Evolutionary conservation across 2,113 vertebrate genomes (phyloP).

Genomic region (Sisor rabdophorus): DNA sequence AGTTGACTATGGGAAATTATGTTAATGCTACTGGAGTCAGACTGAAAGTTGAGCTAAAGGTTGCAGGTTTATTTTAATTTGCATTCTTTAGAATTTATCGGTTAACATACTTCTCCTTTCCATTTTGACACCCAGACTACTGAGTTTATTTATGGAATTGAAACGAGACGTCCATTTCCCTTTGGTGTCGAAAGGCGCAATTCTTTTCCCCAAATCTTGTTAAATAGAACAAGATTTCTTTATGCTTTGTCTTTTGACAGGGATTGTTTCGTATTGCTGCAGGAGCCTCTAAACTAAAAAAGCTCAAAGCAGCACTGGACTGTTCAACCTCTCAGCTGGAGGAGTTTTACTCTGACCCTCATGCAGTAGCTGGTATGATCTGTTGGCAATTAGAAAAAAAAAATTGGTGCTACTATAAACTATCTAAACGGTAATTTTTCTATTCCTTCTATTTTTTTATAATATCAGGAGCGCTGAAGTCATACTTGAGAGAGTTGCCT

Average conservation of each 20-base stretch:
- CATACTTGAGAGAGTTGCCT: conserved; percentile 92
- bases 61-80: too few species aligned
- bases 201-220: not conserved
- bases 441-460: not conserved
- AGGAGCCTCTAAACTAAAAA: conserved; percentile 95
- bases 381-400: conserved; percentile 3
- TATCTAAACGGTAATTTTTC: too few species aligned
- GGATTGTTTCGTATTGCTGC: conserved; percentile 96
- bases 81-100: too few species aligned
- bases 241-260: conserved; percentile 57
- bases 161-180: conserved; percentile 43
- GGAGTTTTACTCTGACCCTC: conserved; percentile 95
- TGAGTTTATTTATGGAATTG: conserved; percentile 41
- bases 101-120: conserved; percentile 49
- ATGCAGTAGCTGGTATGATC: conserved; percentile 89
- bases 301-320: conserved; percentile 94
- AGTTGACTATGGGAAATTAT: too few species aligned
- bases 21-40: too few species aligned
- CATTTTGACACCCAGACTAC: conserved; percentile 22
- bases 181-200: not conserved
- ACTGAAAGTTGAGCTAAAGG: too few species aligned
- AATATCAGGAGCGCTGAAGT: conserved; percentile 88
- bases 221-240: too few species aligned
- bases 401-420: too few species aligned
- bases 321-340: conserved; percentile 96